Conservation (phyloP, 2,113 vertebrate species). For the Lanius collurio region DNA sequence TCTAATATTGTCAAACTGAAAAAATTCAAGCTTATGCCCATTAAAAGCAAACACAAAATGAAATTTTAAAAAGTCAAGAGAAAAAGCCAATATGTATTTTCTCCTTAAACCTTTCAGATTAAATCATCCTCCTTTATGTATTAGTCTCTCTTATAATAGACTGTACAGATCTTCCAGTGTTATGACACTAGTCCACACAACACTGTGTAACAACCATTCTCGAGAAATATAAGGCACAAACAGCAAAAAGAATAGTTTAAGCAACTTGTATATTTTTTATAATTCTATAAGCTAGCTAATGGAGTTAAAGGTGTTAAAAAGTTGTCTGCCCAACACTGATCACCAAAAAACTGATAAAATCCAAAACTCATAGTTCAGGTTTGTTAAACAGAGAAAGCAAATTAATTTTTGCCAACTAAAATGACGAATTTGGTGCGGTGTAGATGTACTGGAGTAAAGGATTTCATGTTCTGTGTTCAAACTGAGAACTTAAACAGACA, state of each 20-base stretch:
- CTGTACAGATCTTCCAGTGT: background rate
- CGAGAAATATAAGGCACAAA: background rate
- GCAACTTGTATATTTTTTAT: accelerated
- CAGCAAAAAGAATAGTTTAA: background rate
- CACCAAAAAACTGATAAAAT: background rate
- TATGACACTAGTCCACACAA: background rate
- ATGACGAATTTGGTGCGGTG: background rate
- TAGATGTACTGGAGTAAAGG: background rate
- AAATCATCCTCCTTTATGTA: background rate
- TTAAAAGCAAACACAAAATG: background rate
- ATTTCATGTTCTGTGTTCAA: conserved; percentile 31
- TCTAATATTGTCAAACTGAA: background rate
- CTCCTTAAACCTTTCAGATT: background rate
- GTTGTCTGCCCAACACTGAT: background rate
- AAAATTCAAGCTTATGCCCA: background rate
- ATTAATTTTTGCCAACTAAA: background rate
- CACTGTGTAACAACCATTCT: background rate
- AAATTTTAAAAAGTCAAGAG: background rate
- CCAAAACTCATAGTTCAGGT: background rate
- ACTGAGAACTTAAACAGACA: conserved; percentile 34
- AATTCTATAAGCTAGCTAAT: background rate
- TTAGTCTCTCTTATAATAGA: background rate
- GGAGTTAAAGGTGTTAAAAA: background rate
- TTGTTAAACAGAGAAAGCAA: background rate
- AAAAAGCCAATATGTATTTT: background rate